Percentiles rank a stretch among this genome's conserved stretches.
Conservation (phyloP, 2,888 invertebrate species). For the Epsilonema sp. region DNA sequence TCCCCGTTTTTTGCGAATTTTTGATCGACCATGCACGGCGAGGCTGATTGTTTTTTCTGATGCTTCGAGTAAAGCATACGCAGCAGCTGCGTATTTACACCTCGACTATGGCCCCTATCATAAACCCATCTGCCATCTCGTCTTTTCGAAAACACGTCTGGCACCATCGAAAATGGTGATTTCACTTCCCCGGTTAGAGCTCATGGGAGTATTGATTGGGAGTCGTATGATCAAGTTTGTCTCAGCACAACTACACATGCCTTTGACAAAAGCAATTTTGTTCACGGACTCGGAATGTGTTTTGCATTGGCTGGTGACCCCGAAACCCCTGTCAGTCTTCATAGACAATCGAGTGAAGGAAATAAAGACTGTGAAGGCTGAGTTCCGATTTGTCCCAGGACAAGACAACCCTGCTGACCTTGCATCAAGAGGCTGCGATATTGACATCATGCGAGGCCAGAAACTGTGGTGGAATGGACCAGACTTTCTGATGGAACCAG, state of each 20-base stretch:
- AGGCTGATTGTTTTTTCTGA: neutral
- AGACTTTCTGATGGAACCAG: conserved; percentile 9
- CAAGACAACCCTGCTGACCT: conserved; percentile 21
- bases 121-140: too few relatives aligned
- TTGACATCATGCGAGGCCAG: conserved; percentile 6
- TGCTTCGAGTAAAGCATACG: neutral
- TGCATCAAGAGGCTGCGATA: conserved; percentile 14
- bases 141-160: conserved; percentile 1
- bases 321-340: conserved; percentile 8
- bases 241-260: neutral
- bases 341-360: conserved; percentile 15
- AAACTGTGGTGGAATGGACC: conserved; percentile 18
- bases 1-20: neutral
- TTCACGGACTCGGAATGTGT: conserved; percentile 13
- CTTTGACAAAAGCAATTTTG: neutral
- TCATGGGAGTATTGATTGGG: conserved; percentile 8
- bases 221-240: neutral
- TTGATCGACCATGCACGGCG: neutral
- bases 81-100: neutral
- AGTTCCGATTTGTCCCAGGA: conserved; percentile 15
- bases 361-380: conserved; percentile 10
- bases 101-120: too few relatives aligned
- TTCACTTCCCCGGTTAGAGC: conserved; percentile 10
- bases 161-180: conserved; percentile 4
- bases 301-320: conserved; percentile 13